Percentiles rank a stretch among this genome's conserved stretches.
Evolutionary conservation across 1,140 invertebrate genomes (phyloP).

Genomic region (Popillia japonica): DNA sequence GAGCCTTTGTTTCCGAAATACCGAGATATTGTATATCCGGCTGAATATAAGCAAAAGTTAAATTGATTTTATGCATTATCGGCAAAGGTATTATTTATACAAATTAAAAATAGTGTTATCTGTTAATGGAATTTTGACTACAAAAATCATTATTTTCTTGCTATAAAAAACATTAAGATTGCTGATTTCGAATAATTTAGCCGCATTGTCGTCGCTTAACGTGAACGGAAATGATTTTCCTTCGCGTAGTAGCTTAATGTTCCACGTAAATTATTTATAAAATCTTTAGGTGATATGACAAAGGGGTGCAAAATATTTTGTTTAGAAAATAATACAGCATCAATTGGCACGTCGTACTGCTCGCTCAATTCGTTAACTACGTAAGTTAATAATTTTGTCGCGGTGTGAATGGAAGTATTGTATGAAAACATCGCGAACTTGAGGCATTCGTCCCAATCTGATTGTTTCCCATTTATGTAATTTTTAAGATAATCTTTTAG

Average conservation of each 20-base stretch:
- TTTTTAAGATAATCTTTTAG: no score
- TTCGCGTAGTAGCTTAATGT: slow-evolving; percentile 32
- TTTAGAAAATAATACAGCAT: slow-evolving; percentile 44
- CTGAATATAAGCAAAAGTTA: not conserved
- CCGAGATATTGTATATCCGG: not conserved
- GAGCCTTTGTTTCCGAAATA: not conserved
- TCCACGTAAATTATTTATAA: not conserved
- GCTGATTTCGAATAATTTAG: not conserved
- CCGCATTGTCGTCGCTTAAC: not conserved
- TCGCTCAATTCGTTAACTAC: slow-evolving; percentile 40
- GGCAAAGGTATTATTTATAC: no score
- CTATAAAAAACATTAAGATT: not conserved
- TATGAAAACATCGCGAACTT: no score
- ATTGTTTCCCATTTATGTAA: no score
- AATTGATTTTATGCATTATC: not conserved
- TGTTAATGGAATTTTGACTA: not conserved
- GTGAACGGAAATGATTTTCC: slow-evolving; percentile 38
- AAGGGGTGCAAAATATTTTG: slow-evolving; percentile 45
- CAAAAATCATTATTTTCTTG: not conserved
- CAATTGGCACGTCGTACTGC: slow-evolving; percentile 40
- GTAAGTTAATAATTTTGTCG: slow-evolving; percentile 41
- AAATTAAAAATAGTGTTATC: no score
- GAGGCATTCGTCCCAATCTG: no score
- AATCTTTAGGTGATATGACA: slow-evolving; percentile 35
- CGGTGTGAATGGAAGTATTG: no score